Evolutionary conservation across 2,113 vertebrate species (phyloP).

Genomic region (Varanus komodoensis): DNA sequence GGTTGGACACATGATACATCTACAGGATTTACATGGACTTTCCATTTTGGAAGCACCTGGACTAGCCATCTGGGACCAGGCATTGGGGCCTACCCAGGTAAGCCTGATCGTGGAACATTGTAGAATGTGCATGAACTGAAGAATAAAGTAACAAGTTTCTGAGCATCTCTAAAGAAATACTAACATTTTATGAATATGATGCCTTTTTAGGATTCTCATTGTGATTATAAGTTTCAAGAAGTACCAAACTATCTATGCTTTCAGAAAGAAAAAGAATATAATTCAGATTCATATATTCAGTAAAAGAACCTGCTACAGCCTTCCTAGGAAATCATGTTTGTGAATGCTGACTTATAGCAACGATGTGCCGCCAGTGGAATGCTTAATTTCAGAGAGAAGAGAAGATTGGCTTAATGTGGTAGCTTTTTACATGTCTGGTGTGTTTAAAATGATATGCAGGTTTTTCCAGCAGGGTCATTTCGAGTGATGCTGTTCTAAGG

Average conservation of each 20-base stretch:
- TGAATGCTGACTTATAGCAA: background rate
- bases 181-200: background rate
- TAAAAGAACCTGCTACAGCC: background rate
- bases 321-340: background rate
- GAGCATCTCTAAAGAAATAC: conserved; percentile 5
- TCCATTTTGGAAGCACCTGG: conserved; percentile 82
- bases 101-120: conserved; percentile 46
- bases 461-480: background rate
- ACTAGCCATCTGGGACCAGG: conserved; percentile 79
- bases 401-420: background rate
- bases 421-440: background rate
- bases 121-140: background rate
- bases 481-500: background rate
- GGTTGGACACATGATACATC: conserved; percentile 91
- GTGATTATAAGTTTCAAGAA: background rate
- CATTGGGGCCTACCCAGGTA: conserved; percentile 76
- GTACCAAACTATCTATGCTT: background rate
- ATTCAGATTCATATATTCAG: background rate
- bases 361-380: background rate
- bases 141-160: conserved; percentile 36
- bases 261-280: background rate
- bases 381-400: background rate
- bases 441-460: background rate
- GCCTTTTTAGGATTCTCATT: background rate
- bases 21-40: conserved; percentile 87